Conservation (phyloP, 2,888 invertebrate genomes). For the Lasioglossum malachurum region DNA sequence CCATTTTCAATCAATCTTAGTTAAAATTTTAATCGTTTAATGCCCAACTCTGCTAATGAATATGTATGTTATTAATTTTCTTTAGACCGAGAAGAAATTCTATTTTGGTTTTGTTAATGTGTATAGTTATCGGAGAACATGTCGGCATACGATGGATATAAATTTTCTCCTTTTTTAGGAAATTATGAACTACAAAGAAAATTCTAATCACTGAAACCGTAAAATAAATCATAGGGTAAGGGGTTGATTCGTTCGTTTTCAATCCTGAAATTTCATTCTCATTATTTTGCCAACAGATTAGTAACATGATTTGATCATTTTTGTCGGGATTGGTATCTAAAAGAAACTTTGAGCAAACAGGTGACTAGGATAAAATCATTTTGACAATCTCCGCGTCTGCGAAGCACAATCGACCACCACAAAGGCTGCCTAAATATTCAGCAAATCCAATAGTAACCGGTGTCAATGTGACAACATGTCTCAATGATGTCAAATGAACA, state of each 20-base stretch:
- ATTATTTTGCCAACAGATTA: background rate
- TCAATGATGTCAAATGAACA: slow-evolving; percentile 84
- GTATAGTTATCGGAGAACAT: no score
- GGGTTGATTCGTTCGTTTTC: background rate
- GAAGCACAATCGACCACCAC: background rate
- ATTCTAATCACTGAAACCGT: no score
- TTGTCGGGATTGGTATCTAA: background rate
- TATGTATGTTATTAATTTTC: no score
- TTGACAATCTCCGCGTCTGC: background rate
- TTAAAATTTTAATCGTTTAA: no score
- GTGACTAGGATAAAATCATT: background rate
- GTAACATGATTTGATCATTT: background rate
- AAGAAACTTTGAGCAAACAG: background rate
- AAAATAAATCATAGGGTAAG: no score
- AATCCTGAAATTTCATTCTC: background rate
- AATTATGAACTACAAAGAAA: no score
- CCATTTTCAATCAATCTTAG: no score
- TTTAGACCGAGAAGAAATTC: no score
- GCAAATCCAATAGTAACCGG: slow-evolving; percentile 76
- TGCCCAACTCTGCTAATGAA: no score
- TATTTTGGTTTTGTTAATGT: no score
- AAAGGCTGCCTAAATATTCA: slow-evolving; percentile 75
- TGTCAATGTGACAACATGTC: slow-evolving; percentile 76
- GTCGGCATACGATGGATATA: no score
- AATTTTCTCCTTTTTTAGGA: no score